phyloP scores from a whole-genome alignment of 2,888 invertebrate genomes.

The Cataglyphis albicans region DNA sequence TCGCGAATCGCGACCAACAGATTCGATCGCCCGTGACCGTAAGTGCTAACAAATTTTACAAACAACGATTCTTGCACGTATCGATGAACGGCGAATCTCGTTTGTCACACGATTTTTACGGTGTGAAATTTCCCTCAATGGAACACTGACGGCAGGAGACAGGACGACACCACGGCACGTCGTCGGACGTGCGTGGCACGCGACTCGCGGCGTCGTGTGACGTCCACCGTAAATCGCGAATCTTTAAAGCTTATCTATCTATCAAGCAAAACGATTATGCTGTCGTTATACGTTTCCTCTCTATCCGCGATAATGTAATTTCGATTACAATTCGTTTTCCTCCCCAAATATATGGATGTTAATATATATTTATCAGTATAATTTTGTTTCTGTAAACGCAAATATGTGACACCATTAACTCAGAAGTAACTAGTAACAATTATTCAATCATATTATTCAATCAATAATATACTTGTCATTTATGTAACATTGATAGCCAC shows the following conservation, averaged over 20 bases:
- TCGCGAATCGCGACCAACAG: not conserved
- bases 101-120: not conserved
- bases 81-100: not conserved
- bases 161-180: not conserved
- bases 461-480: not conserved
- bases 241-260: not conserved
- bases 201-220: conserved; percentile 16
- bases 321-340: not conserved
- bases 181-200: conserved; percentile 32
- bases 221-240: conserved; percentile 8
- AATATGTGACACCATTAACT: not conserved
- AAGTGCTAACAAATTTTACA: not conserved
- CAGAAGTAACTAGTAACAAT: not conserved
- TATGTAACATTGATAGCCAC: not conserved
- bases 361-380: not conserved
- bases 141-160: too few relatives aligned
- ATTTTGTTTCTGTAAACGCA: not conserved
- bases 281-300: too few relatives aligned
- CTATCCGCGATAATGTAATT: not conserved
- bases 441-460: not conserved
- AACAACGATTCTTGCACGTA: not conserved
- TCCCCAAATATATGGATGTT: not conserved
- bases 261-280: not conserved
- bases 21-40: not conserved
- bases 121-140: not conserved